Percentiles rank a stretch among this genome's conserved stretches.
phyloP scores from a whole-genome alignment of 2,888 invertebrate genomes.

The Sesia bembeciformis region DNA sequence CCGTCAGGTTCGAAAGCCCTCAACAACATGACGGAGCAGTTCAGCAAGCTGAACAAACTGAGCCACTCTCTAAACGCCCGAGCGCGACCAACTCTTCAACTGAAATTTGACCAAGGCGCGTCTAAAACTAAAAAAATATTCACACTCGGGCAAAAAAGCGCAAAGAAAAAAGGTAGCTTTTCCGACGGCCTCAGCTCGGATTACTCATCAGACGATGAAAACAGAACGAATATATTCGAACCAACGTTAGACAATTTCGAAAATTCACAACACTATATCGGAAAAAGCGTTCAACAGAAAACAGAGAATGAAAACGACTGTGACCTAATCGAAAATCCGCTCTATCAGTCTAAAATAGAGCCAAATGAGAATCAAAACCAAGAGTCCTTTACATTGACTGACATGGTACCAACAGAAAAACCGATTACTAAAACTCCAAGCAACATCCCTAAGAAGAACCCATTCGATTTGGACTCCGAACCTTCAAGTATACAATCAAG shows the following conservation, averaged over 20 bases:
- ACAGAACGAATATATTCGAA: constrained; percentile 62
- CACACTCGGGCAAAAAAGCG: constrained; percentile 57
- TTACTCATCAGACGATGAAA: constrained; percentile 70
- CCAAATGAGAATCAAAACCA: constrained; percentile 44
- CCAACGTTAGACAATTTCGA: constrained; percentile 68
- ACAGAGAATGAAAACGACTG: constrained; percentile 48
- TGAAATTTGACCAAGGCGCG: constrained; percentile 61
- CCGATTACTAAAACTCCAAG: constrained; percentile 45
- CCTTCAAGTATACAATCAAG: constrained; percentile 28
- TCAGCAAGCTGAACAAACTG: constrained; percentile 86
- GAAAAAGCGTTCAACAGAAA: constrained; percentile 32
- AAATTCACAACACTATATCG: constrained; percentile 64
- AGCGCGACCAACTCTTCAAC: constrained; percentile 64
- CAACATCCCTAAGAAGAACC: constrained; percentile 46
- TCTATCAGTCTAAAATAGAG: constrained; percentile 66
- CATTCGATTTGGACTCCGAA: constrained; percentile 38
- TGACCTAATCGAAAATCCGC: constrained; percentile 58
- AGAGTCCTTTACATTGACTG: constrained; percentile 74
- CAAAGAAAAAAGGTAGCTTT: constrained; percentile 77
- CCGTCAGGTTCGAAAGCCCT: constrained; percentile 87
- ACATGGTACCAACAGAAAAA: constrained; percentile 75
- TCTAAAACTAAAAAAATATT: constrained; percentile 66
- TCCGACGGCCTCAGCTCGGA: constrained; percentile 77
- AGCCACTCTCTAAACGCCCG: constrained; percentile 77
- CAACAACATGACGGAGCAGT: constrained; percentile 89